A percentile compares a stretch with the other conserved stretches of the same genome.
Conservation (phyloP, 1,140 invertebrate species). For the Drosophila littoralis region DNA sequence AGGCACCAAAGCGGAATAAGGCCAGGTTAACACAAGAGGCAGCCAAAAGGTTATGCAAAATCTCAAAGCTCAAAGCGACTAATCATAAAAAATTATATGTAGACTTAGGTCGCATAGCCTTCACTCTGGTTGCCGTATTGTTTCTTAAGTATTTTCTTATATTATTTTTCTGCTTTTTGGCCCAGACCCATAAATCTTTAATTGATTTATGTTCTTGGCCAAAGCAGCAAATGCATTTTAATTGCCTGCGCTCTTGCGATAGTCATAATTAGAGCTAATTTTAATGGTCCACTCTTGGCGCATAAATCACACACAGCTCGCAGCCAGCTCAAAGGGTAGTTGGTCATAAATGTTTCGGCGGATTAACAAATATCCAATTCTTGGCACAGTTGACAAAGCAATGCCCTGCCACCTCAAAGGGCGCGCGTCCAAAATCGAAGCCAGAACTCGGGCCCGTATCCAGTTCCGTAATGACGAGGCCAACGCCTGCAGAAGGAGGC, state of each 20-base stretch:
- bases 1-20: not conserved
- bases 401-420: conserved; percentile 40
- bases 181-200: conserved; percentile 76
- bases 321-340: conserved; percentile 44
- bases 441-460: not conserved
- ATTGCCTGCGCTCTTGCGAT: conserved; percentile 69
- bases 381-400: conserved; percentile 51
- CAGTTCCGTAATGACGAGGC: conserved; percentile 30
- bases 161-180: conserved; percentile 24
- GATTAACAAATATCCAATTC: conserved; percentile 10
- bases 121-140: conserved; percentile 21
- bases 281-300: conserved; percentile 50
- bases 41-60: conserved; percentile 74
- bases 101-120: conserved; percentile 47
- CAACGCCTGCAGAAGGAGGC: conserved; percentile 57
- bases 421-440: not conserved
- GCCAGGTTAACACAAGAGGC: conserved; percentile 6
- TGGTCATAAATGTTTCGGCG: conserved; percentile 57
- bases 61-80: conserved; percentile 51
- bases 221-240: conserved; percentile 73
- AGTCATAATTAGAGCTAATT: conserved; percentile 82
- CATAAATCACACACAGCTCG: conserved; percentile 64
- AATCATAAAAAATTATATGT: conserved; percentile 80
- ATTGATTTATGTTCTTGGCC: conserved; percentile 73
- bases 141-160: conserved; percentile 14